phyloP scores from a whole-genome alignment of 2,113 vertebrate species.

The Malaclemys terrapin region DNA sequence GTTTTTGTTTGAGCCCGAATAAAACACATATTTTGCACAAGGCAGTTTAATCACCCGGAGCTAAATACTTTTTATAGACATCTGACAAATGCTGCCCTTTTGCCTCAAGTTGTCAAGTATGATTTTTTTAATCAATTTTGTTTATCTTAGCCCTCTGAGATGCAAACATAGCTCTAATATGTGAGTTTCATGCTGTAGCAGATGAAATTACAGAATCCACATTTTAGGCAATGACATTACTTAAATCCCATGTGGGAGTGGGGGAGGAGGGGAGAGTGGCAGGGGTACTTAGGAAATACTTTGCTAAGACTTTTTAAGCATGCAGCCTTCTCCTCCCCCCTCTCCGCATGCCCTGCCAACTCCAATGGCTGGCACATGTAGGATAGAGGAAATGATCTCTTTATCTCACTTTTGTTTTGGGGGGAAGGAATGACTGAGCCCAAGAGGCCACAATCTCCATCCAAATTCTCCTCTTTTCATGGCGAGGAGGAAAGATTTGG shows the following conservation, averaged over 20 bases:
- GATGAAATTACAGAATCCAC: not conserved
- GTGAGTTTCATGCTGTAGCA: not conserved
- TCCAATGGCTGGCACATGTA: not conserved
- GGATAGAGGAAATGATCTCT: not conserved
- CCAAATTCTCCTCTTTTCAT: not conserved
- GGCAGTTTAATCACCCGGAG: not conserved
- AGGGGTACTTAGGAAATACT: not conserved
- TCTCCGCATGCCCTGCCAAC: not conserved
- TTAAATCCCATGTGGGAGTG: not conserved
- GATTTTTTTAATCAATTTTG: not conserved
- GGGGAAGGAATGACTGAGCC: slow-evolving; percentile 1
- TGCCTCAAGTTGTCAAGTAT: not conserved
- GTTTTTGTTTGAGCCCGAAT: not conserved
- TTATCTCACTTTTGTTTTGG: not conserved
- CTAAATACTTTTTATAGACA: not conserved
- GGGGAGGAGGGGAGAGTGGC: not conserved
- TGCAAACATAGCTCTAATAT: not conserved
- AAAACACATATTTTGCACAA: not conserved
- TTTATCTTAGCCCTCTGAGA: not conserved
- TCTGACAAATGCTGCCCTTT: not conserved
- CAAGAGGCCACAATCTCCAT: not conserved
- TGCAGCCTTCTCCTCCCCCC: not conserved
- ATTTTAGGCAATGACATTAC: not conserved
- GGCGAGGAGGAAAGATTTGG: not conserved
- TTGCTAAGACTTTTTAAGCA: not conserved